Evolutionary conservation across 2,797 vertebrate species (phyloP), one percentile per base, ranked within the genome.

Genomic region (Gastrophryne carolinensis): DNA sequence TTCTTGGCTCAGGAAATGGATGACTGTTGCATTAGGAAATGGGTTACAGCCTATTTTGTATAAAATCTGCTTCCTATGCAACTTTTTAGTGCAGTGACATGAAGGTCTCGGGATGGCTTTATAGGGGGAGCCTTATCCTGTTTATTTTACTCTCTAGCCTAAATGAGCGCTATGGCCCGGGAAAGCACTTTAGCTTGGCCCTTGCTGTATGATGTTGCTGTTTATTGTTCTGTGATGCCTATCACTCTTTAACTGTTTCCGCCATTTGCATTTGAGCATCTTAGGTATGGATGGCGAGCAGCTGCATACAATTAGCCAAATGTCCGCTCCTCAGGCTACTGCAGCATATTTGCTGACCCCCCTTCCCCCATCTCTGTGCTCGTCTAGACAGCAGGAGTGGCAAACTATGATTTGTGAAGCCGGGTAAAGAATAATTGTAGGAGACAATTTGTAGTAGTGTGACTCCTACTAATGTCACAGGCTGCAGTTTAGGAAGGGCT

Each of bases 41-140:
- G n/a, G 32, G 23, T 50, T 52, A 37, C 19, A 32, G 29, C 23
- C 52, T 68, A 39, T 62, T 62, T 62, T 61, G 10, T 44, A 61
- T 5, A 12, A 17, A 44, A 53, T 69, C 49, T 69, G 73, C 64
- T 76, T 76, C 73, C 65, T 66, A 69, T 61, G 73, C 73, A 76
- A 37, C 49, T 64, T 54, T 56, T 24, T 11, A 49, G 15, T 26
- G 66, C 57, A 21, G 32, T 63, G n/a, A 70, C 41, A 37, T 44
- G 13, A 57, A 56, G 30, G 65, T 75, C 39, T 50, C 67, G 62
- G 73, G 65, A 29, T 56, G 39, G n/a, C 12, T 72, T 63, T 74
- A 65, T 66, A n/a, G n/a, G 72, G 27, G 19, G 39, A 17, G 24
- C 15, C 47, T 57, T 30, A 71, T 77, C 74, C 74, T 77, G 74